These are phyloP conservation scores for Endomychus coccineus DNA, from an alignment of 2,888 invertebrate species.

Conservation along the genomic window DNA sequence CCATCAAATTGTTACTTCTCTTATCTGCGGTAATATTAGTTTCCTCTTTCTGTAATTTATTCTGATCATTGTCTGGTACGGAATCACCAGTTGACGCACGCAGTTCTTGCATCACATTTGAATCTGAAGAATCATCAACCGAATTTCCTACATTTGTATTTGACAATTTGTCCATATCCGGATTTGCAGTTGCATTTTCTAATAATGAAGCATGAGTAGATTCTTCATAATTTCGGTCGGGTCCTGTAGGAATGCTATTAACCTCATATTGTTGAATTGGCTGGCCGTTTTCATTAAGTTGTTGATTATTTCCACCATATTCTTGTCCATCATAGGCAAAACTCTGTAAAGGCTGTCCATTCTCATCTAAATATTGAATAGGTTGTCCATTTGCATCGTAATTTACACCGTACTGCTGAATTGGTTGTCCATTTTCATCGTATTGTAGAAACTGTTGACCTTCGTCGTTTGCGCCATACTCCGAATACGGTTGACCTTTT, in stretches of 20 bases:
- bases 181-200: no score
- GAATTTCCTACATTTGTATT: no score
- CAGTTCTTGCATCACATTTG: no score
- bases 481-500: slow-evolving; percentile 16
- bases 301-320: slow-evolving; percentile 6
- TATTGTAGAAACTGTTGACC: slow-evolving; percentile 21
- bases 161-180: no score
- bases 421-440: slow-evolving; percentile 25
- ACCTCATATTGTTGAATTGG: no score
- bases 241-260: no score
- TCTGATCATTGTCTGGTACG: slow-evolving; percentile 12
- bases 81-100: no score
- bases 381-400: slow-evolving; percentile 24
- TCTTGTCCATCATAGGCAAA: slow-evolving; percentile 7
- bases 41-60: slow-evolving; percentile 11
- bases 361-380: slow-evolving; percentile 24
- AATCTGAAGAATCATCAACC: no score
- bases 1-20: slow-evolving; percentile 31
- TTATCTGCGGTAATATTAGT: slow-evolving; percentile 9
- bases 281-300: no score
- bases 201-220: no score
- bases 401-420: slow-evolving; percentile 17
- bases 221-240: no score
- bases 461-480: slow-evolving; percentile 16
- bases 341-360: slow-evolving; percentile 23